Evolutionary conservation across 53 echinoderm and acorn worm species (phyloP), one percentile per base, ranked within the genome.

Genomic region (Stichopus horrens): DNA sequence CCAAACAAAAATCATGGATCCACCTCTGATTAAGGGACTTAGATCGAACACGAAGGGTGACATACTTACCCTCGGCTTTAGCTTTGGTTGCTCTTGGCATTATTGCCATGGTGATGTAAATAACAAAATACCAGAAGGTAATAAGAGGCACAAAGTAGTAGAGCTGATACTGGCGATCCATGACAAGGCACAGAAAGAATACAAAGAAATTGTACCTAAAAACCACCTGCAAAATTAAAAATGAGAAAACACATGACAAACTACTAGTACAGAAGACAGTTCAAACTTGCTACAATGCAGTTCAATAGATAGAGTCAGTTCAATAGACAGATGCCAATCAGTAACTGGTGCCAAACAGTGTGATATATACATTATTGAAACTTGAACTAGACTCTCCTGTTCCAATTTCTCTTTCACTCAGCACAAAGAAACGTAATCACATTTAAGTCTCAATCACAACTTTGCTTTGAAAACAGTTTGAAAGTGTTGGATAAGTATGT

Each of bases 91-190:
- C 94, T 74, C 94, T 86, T 9, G 99, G 99, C n/a, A 88, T 91
- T 51, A 96, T 57, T 5, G 93, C 93, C 99, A 99, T 99, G 67
- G 93, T 93, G 60, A 89, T 58, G 52, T 99, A 99, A 57, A 99
- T 93, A 58, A 99, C 75, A 13, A 99, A 77, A 87, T 93, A 99
- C 99, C 99, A 99, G 88, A 99, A 99, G 18, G 96, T 90, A 55
- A 99, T 94, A 3, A 99, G 91, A 19, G 99, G 99, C 55, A 99
- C 99, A 93, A 99, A 99, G 88, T 99, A 99, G 93, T 99, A 99
- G 21, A 96, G 93, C 88, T 99, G 99, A 75, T 99, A 99, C 67
- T 94, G 99, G 57, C 99, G 89, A 71, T 99, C 88, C 99, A 99
- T 99, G 11, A 96, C 96, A 4, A 99, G 53, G 80, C 99, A 98